phyloP scores from a whole-genome alignment of 2,113 vertebrate species.

The Gymnorhina tibicen region DNA sequence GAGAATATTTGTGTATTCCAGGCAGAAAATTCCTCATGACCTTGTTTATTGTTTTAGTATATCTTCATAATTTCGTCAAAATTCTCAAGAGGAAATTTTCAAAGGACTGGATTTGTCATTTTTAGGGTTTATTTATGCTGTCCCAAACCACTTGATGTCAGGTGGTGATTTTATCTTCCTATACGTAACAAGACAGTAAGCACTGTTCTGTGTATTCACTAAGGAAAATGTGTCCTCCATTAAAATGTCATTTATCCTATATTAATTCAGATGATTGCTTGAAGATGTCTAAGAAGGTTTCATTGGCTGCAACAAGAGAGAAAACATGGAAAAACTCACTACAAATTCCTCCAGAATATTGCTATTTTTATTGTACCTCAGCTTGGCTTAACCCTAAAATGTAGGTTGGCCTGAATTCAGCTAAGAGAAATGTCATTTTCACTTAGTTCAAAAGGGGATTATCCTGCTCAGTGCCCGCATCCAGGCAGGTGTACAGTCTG shows the following conservation, averaged over 20 bases:
- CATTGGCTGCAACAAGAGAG: neutral
- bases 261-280: neutral
- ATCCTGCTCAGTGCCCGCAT: neutral
- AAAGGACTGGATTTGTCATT: neutral
- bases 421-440: neutral
- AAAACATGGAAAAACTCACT: neutral
- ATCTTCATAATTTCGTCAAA: neutral
- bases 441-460: neutral
- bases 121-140: neutral
- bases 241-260: neutral
- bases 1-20: neutral
- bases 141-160: neutral
- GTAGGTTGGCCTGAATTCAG: neutral
- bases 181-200: fast-evolving
- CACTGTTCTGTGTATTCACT: neutral
- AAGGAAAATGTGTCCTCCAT: neutral
- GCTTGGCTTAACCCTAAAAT: neutral
- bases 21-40: neutral
- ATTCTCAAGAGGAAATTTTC: neutral
- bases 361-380: neutral
- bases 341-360: neutral
- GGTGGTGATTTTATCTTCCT: neutral
- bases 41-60: neutral
- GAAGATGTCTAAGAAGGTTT: neutral
- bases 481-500: neutral